These are phyloP conservation scores for Hedychridium roseum DNA, from an alignment of 2,888 invertebrate genomes.

Conservation along the genomic window DNA sequence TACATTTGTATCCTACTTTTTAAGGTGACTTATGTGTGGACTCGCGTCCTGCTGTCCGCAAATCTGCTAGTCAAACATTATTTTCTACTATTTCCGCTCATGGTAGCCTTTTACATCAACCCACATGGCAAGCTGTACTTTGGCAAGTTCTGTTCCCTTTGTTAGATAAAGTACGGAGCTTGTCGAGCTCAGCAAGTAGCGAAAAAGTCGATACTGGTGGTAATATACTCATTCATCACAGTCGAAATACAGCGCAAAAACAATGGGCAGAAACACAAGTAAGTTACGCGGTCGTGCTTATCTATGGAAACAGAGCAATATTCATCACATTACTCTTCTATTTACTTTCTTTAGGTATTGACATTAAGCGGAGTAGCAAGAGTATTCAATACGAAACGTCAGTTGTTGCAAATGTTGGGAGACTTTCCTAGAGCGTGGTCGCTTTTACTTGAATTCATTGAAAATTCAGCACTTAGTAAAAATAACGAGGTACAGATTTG, in stretches of 20 bases:
- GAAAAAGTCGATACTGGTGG: constrained; percentile 90
- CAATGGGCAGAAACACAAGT: constrained; percentile 99
- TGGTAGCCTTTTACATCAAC: constrained; percentile 84
- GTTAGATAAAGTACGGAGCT: constrained; percentile 86
- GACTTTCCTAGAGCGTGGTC: constrained; percentile 96
- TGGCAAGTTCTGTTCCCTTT: constrained; percentile 97
- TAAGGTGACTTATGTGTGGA: constrained; percentile 92
- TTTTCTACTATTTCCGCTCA: constrained; percentile 98
- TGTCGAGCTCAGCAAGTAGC: constrained; percentile 75
- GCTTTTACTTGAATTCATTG: constrained; percentile 90
- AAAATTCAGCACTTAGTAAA: constrained; percentile 88
- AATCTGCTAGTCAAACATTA: constrained; percentile 96
- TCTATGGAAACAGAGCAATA: too few relatives aligned
- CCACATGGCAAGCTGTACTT: constrained; percentile 93
- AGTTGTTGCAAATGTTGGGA: constrained; percentile 81
- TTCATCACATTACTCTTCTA: too few relatives aligned
- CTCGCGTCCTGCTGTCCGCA: constrained; percentile 92
- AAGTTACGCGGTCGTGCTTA: too few relatives aligned
- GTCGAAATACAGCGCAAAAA: constrained; percentile 97
- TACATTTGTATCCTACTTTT: too few relatives aligned
- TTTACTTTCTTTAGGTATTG: constrained; percentile 76
- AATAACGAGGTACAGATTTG: constrained; percentile 85
- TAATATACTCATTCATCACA: constrained; percentile 97
- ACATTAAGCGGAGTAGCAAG: constrained; percentile 91
- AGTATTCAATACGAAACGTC: constrained; percentile 90